Evolutionary conservation across 2,797 vertebrate genomes (phyloP).

Genomic region (Helarctos malayanus): DNA sequence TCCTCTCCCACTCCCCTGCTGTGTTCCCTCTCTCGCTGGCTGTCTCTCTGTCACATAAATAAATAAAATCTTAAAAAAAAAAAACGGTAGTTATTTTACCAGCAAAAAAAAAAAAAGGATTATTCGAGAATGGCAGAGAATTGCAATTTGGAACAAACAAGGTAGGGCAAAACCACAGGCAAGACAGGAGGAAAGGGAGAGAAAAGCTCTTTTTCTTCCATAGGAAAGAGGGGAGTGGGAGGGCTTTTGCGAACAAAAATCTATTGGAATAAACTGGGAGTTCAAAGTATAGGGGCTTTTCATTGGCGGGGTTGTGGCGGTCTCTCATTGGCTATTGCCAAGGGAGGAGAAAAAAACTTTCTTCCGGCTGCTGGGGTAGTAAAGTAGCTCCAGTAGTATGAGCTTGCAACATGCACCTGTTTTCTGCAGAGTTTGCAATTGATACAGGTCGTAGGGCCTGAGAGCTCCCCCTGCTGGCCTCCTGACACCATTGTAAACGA

Average conservation of each 20-base stretch:
- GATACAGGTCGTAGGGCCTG: not conserved
- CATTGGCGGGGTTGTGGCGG: not conserved
- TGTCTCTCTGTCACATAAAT: no score
- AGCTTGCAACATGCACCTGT: not conserved
- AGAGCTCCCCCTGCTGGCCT: not conserved
- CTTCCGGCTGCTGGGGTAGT: not conserved
- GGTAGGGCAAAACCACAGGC: not conserved
- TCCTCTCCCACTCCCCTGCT: no score
- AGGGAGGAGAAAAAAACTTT: not conserved
- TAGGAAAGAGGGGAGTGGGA: not conserved
- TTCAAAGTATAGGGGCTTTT: not conserved
- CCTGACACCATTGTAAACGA: not conserved
- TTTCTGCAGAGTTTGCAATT: not conserved
- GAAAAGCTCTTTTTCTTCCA: not conserved
- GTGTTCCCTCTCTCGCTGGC: no score
- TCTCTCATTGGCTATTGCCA: not conserved
- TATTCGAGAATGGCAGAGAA: not conserved
- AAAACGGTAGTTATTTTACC: not conserved
- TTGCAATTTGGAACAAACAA: not conserved
- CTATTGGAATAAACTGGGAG: not conserved
- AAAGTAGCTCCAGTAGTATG: not conserved
- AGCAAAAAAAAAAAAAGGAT: not conserved
- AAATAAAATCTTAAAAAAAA: not conserved
- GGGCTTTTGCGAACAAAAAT: not conserved
- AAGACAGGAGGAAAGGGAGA: not conserved